Base-by-base conservation (phyloP, 2,797 vertebrate genomes). In the Takifugu ocellatus region DNA sequence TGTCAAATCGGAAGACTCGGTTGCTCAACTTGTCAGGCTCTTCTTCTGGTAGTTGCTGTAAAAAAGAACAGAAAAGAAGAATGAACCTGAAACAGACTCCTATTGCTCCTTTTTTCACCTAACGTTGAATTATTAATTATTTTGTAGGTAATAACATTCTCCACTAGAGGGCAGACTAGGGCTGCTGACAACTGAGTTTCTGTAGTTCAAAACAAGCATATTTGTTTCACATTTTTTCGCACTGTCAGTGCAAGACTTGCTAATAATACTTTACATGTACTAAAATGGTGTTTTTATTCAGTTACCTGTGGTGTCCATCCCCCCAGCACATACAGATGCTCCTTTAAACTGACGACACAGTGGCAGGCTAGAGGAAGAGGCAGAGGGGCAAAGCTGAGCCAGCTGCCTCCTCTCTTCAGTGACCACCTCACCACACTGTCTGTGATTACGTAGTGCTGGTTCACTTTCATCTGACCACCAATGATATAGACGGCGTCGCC, bases 301-400 rank as follows among this genome's bases (percentile, higher is more conserved):
- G 52, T 0, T 70, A 96, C 95, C 94, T 96, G 95, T 55, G 94
- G 93, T 7, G 92, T 95, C 94, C 95, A 96, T 59, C 95, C 95
- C 25, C 94, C 95, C 26, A 97, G 81, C 67, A 94, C 93, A 0
- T 93, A 95, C 15, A 96, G 89, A 56, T 88, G 85, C 31, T 92
- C 88, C 59, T 91, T 91, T 57, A 95, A 72, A 0, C 85, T 89
- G 25, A 94, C 90, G 2, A 59, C 84, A 7, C 56, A 75, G 21
- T 93, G 94, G 61, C 93, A 95, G 2, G 94, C 95, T 71, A 96
- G 15, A 0, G 89, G 89, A 0, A 94, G 48, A 0, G 94, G 94
- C 55, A 97, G 84, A 1, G 94, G 91, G 0, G 92, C 83, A 0
- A 90, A 88, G 54, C 83, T 90, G 65, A 91, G 92, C 95, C 94